Conservation (phyloP, 1,140 invertebrate genomes). For the Berghia stephanieae region DNA sequence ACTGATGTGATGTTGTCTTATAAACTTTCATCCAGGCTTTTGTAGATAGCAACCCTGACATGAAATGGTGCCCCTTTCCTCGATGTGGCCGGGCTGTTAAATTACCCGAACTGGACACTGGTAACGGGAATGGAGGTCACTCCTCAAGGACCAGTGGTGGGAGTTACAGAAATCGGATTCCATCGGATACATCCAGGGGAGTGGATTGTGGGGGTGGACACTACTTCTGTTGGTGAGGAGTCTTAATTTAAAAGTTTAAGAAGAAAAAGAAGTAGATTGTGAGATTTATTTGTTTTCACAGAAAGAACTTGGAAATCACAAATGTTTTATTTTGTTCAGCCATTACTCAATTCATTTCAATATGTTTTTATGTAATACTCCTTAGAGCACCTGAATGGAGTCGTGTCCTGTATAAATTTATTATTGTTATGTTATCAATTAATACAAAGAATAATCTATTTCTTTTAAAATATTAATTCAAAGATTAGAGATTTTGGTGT, state of each 20-base stretch:
- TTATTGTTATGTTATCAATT: no score
- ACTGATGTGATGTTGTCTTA: not conserved
- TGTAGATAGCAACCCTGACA: conserved; percentile 78
- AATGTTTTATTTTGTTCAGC: no score
- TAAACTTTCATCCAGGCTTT: conserved; percentile 74
- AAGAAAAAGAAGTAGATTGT: not conserved
- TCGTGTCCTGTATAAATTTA: no score
- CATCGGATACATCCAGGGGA: conserved; percentile 71
- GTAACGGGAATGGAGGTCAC: conserved; percentile 23
- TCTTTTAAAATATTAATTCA: no score
- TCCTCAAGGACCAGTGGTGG: conserved; percentile 29
- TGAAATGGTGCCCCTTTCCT: conserved; percentile 80
- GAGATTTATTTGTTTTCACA: not conserved
- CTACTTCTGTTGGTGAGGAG: conserved; percentile 77
- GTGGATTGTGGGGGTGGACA: conserved; percentile 81
- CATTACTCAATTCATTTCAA: no score
- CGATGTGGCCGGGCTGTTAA: conserved; percentile 77
- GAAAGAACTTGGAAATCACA: not conserved
- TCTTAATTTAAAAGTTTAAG: not conserved
- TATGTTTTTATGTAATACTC: no score
- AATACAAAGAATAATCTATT: no score
- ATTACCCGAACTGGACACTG: conserved; percentile 72
- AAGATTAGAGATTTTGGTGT: no score
- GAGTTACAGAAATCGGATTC: conserved; percentile 38
- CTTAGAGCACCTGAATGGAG: no score